Evolutionary conservation across 2,113 vertebrate species (phyloP), one percentile per base, ranked within the genome.

Genomic region (Motacilla alba): DNA sequence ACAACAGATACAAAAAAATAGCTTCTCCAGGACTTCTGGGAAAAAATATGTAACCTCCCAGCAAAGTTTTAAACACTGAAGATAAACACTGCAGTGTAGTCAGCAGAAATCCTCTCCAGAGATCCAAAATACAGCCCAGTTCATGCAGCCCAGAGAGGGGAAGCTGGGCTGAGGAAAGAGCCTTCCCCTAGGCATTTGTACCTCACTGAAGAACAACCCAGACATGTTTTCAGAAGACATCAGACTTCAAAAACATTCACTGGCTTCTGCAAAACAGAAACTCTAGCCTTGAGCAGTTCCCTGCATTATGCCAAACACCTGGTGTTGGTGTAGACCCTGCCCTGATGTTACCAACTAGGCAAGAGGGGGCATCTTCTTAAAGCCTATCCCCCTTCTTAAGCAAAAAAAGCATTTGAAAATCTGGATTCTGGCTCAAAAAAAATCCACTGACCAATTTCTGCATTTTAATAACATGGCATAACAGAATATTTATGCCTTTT

Each of bases 161-260:
- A 81, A 84, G 49, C 30, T 43, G 20, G 44, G 44, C 43, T 47
- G 64, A 20, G 35, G 22, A 37, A 15, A 50, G 4, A 69, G 3
- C 22, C 31, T 46, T 81, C 10, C 5, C 22, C 16, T 11, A 70
- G 18, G 18, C 9, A 10, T 35, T 27, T 1, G 0, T 13, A 43
- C 13, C 31, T 52, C 2, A 1, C 53, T 66, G 52, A 75, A 64
- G 33, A 94, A 69, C 49, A 60, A 18, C 41, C 5, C 79, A 56
- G 58, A 63, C 9, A 4, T 14, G 16, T 63, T 88, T 90, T 76
- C 53, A 83, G 44, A 73, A 68, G 67, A 41, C 17, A 68, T 47
- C 30, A 49, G 55, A 31, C 47, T 53, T 69, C 23, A 73, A 22
- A 80, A 78, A 20, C 15, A 44, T n/a, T 10, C 37, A 88, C 13